Conservation (phyloP, 2,113 vertebrate genomes). For the Bungarus multicinctus region DNA sequence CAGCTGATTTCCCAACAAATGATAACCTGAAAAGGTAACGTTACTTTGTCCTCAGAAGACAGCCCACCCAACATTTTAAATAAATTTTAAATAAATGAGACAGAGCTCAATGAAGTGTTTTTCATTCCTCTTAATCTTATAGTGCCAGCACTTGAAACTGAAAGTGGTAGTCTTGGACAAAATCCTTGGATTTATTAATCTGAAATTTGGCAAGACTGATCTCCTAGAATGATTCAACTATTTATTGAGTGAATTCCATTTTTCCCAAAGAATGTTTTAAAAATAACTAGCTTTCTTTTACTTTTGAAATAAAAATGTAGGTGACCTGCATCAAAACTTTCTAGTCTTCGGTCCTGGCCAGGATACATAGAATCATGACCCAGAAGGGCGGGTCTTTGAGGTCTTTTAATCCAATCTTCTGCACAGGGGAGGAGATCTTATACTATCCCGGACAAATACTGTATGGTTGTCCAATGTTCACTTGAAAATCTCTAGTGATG, state of each 20-base stretch:
- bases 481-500: neutral
- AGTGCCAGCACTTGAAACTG: neutral
- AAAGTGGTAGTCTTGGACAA: neutral
- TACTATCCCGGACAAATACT: neutral
- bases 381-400: neutral
- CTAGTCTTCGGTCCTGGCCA: neutral
- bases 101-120: neutral
- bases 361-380: neutral
- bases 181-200: neutral
- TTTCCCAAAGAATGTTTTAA: neutral
- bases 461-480: neutral
- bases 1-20: neutral
- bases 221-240: neutral
- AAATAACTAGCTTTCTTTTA: neutral
- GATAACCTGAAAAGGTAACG: neutral
- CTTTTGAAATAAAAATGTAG: neutral
- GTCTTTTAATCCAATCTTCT: neutral
- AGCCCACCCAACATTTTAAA: neutral
- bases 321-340: neutral
- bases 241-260: neutral
- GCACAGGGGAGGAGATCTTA: neutral
- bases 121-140: neutral
- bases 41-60: neutral
- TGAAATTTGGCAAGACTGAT: neutral
- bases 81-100: neutral